Base-by-base conservation (phyloP, 2,888 invertebrate genomes). In the Pristionchus maxplancki region DNA sequence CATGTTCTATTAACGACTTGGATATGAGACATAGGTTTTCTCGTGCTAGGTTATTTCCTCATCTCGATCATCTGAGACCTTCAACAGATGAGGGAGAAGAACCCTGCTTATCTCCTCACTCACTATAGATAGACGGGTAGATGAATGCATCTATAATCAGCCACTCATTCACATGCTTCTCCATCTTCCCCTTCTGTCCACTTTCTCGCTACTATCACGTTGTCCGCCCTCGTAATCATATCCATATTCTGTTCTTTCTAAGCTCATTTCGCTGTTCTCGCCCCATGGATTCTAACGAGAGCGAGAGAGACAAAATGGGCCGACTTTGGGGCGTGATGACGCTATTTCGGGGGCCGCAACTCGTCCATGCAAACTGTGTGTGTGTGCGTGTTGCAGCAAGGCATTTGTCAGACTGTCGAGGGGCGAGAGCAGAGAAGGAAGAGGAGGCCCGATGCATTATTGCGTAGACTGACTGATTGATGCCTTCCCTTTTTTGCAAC, bases 61-160 rank as follows among this genome's bases (percentile, higher is more conserved):
- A 13, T 15, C 34, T 67, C 64, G 15, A 67, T 67, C 67, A 34
- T 58, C 58, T 67, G 31, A 34, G 31, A 28, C 3, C 24, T 34
- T 67, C 67, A 15, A 28, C 1, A 34, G 67, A 67, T 2, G 58
- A 24, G 24, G 58, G n/a, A 9, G 31, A 3, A 13, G 15, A 34
- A 58, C 24, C 11, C 44, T 78, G 37, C 64, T 71, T 71, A 71
- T 71, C 71, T 71, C n/a, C 15, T 11, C 44, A 44, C 44, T 34
- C 64, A 64, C 64, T 64, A 71, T 71, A 71, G 71, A 71, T 71
- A 71, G 71, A 71, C 37, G 17, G 44, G 78, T 11, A 11, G 78
- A 44, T 78, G 78, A 78, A 78, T 78, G 78, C 78, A 78, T 78
- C 78, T 78, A 78, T 78, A 78, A 78, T 78, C 78, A 78, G 44